These are phyloP conservation scores for Sterna hirundo DNA, from an alignment of 2,113 vertebrate species.

Conservation along the genomic window DNA sequence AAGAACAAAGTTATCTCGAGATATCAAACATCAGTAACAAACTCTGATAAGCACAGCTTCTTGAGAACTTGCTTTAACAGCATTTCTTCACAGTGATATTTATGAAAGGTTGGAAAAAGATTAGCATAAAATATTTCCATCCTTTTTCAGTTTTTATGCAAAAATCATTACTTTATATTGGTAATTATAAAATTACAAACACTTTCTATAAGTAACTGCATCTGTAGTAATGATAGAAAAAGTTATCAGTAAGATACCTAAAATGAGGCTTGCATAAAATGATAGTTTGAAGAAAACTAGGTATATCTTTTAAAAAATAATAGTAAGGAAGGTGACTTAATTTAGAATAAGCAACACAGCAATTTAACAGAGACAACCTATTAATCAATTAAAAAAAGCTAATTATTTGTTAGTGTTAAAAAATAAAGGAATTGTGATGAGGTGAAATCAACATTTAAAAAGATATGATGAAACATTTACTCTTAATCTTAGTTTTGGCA, in stretches of 20 bases:
- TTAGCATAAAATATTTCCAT: constrained; percentile 81
- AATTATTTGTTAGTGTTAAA: constrained; percentile 69
- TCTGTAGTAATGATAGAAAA: constrained; percentile 88
- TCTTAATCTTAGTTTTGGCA: constrained; percentile 90
- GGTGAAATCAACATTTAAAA: constrained; percentile 78
- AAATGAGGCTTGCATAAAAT: constrained; percentile 80
- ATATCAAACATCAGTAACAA: constrained; percentile 87
- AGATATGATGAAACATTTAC: constrained; percentile 77
- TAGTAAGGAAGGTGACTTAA: neutral
- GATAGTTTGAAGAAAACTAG: constrained; percentile 52
- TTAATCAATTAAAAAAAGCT: constrained; percentile 69
- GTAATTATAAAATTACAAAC: constrained; percentile 98
- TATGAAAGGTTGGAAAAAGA: constrained; percentile 89
- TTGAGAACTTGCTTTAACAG: constrained; percentile 87
- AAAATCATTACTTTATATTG: constrained; percentile 78
- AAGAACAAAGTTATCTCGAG: constrained; percentile 82
- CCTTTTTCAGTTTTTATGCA: constrained; percentile 77
- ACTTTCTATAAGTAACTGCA: constrained; percentile 89
- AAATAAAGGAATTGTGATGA: constrained; percentile 70
- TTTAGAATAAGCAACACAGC: neutral
- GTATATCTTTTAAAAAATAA: neutral
- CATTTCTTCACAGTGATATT: constrained; percentile 98
- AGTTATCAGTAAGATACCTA: constrained; percentile 68
- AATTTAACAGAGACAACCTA: constrained; percentile 62
- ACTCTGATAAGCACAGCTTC: constrained; percentile 80